Evolutionary conservation across 1,140 invertebrate species (phyloP), one percentile per base, ranked within the genome.

Genomic region (Mamestra configurata): DNA sequence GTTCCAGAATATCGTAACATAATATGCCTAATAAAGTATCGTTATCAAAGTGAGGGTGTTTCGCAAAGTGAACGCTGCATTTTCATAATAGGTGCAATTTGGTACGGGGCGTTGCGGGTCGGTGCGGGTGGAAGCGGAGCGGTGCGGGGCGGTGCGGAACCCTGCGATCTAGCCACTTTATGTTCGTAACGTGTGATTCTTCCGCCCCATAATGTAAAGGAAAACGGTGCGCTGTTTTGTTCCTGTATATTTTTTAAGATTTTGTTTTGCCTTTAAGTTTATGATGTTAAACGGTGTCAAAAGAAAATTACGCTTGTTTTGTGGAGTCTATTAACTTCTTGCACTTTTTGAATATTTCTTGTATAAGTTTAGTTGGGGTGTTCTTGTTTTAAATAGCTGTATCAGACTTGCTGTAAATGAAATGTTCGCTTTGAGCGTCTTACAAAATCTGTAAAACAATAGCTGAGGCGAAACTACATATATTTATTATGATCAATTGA

Each of bases 1-100:
- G 24, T 31, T 59, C 20, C 22, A 59, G 15, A 59, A 15, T 40
- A 22, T 40, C 61, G 61, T 40, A 66, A 66, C 61, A 66, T 40
- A 66, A 66, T 66, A 66, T 20, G 35, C 31, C 61, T 66, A 66
- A 66, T 66, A 66, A 66, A 66, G 61, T 66, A 40, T 37, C 35
- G 61, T 66, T 66, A 66, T 66, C 61, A 66, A 40, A 66, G 35
- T 66, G 61, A 66, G 61, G 61, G 61, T 66, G 35, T 66, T 66
- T 66, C 35, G 61, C 61, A 66, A 66, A 66, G 61, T 66, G 61
- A 66, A 66, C 61, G 61, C 35, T 66, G 61, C 61, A 66, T 66
- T 66, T 66, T 66, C 61, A 66, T 66, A 66, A 66, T 66, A 66
- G 61, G 61, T 66, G 61, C 61, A 66, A 66, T 66, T 66, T 66